Evolutionary conservation across 2,888 invertebrate genomes (phyloP).

Genomic region (Pandemis cinnamomeana): DNA sequence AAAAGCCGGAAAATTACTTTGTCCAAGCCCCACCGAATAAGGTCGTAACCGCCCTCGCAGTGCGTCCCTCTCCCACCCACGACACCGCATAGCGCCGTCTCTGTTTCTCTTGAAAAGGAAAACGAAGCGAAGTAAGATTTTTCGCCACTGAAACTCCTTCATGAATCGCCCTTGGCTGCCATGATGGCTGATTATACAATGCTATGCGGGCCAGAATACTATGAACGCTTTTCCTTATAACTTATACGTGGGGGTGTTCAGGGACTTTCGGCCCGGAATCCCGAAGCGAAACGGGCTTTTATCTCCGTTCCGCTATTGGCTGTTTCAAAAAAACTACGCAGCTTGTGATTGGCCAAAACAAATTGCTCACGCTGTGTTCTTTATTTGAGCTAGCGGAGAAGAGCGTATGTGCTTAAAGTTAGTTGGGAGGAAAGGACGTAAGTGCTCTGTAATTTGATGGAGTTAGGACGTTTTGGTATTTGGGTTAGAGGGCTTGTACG

Average conservation of each 20-base stretch:
- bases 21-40: constrained; percentile 59
- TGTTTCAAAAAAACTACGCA: constrained; percentile 77
- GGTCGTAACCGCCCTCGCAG: constrained; percentile 63
- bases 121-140: constrained; percentile 73
- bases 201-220: constrained; percentile 74
- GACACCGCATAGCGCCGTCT: constrained; percentile 51
- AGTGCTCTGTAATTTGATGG: constrained; percentile 41
- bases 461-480: constrained; percentile 50
- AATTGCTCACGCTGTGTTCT: constrained; percentile 81
- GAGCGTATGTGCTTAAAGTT: constrained; percentile 61
- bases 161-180: constrained; percentile 78
- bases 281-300: constrained; percentile 70
- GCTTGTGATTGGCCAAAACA: constrained; percentile 83
- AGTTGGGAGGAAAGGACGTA: constrained; percentile 53
- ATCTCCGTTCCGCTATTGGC: constrained; percentile 81
- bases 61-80: constrained; percentile 56
- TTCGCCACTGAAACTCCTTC: constrained; percentile 63
- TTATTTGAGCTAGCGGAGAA: constrained; percentile 68
- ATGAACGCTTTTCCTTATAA: constrained; percentile 63
- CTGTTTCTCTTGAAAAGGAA: constrained; percentile 57
- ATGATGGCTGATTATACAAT: constrained; percentile 85
- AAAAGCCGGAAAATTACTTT: constrained; percentile 82
- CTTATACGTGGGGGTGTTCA: constrained; percentile 59
- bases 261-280: constrained; percentile 63
- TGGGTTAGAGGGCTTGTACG: constrained; percentile 46